phyloP scores from a whole-genome alignment of 2,888 invertebrate genomes.

The Ectemnius lituratus region DNA sequence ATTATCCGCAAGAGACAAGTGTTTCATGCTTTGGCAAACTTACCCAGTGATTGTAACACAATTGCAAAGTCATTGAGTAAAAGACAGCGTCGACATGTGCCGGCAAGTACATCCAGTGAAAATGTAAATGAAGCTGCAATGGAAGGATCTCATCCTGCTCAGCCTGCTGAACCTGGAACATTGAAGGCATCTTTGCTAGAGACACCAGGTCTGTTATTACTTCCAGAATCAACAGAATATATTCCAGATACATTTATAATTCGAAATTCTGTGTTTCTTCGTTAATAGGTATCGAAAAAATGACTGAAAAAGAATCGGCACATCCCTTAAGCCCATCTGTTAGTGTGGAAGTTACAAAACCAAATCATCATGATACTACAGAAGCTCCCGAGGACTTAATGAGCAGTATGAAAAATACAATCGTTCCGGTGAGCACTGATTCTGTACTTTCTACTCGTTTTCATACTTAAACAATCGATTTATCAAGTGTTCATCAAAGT shows the following conservation, averaged over 20 bases:
- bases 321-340: conserved; percentile 81
- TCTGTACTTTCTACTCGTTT: too few species aligned
- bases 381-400: conserved; percentile 53
- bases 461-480: too few species aligned
- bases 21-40: conserved; percentile 97
- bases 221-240: neutral
- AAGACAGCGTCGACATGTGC: conserved; percentile 77
- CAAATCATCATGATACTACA: conserved; percentile 58
- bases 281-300: conserved; percentile 86
- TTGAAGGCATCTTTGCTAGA: conserved; percentile 93
- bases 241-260: neutral
- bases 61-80: conserved; percentile 89
- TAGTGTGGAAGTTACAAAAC: conserved; percentile 64
- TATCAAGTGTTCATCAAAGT: too few species aligned
- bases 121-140: conserved; percentile 84
- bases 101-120: conserved; percentile 77
- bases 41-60: conserved; percentile 94
- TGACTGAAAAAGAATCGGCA: conserved; percentile 97
- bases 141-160: conserved; percentile 91
- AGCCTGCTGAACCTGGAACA: conserved; percentile 94
- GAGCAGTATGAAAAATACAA: conserved; percentile 64
- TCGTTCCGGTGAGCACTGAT: conserved; percentile 75
- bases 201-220: conserved; percentile 84
- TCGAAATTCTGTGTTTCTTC: neutral
- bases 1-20: conserved; percentile 99